phyloP scores from a whole-genome alignment of 2,888 invertebrate genomes.

The Apodemia zela region DNA sequence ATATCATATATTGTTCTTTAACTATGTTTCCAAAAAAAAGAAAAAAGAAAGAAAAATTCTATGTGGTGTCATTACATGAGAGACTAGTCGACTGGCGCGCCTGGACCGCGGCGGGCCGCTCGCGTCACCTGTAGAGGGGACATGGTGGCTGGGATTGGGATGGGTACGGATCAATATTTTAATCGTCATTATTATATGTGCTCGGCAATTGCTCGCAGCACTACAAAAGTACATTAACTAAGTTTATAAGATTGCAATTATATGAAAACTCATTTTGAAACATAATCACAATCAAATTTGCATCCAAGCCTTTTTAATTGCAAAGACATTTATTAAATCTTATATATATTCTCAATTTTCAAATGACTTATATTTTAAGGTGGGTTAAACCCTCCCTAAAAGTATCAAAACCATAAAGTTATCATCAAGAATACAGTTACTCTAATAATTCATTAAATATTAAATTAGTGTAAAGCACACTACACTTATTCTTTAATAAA shows the following conservation, averaged over 20 bases:
- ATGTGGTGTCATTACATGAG: conserved; percentile 73
- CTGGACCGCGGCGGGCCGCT: conserved; percentile 45
- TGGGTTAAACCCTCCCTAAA: not conserved
- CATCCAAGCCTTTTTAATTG: not conserved
- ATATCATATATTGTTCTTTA: conserved; percentile 71
- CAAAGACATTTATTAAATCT: not conserved
- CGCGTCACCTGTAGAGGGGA: conserved; percentile 56
- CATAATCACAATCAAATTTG: not conserved
- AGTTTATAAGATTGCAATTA: not conserved
- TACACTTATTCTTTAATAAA: too few species aligned
- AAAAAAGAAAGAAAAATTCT: conserved; percentile 68
- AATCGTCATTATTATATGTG: conserved; percentile 32
- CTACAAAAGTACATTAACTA: not conserved
- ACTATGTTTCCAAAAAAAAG: conserved; percentile 69
- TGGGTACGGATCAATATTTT: conserved; percentile 43
- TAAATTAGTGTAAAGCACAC: too few species aligned
- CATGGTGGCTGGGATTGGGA: conserved; percentile 49
- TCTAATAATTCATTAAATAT: not conserved
- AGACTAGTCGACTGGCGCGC: conserved; percentile 56
- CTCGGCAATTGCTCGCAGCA: conserved; percentile 23
- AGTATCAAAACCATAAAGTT: not conserved
- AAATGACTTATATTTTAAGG: not conserved
- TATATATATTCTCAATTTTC: not conserved
- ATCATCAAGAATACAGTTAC: not conserved
- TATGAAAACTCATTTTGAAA: conserved; percentile 3